Evolutionary conservation across 2,113 vertebrate species (phyloP).

Genomic region (Xiphophorus couchianus): DNA sequence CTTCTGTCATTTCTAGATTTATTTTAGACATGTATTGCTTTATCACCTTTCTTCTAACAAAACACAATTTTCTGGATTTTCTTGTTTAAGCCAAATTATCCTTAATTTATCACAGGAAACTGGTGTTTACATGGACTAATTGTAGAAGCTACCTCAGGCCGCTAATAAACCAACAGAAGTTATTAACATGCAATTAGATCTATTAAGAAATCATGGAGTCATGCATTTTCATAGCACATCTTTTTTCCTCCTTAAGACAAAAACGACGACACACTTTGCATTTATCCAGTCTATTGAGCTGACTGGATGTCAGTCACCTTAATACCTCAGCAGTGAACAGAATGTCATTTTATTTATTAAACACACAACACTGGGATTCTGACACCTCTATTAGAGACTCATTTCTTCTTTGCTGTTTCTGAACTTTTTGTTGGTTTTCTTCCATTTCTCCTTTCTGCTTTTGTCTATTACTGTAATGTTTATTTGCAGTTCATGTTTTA

Average conservation of each 20-base stretch:
- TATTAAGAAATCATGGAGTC: conserved; percentile 66
- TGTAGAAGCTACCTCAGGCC: background rate
- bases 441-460: background rate
- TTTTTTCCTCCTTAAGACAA: background rate
- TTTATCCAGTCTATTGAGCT: background rate
- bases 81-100: conserved; percentile 25
- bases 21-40: too few species aligned
- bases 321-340: too few species aligned
- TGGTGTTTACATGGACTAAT: conserved; percentile 55
- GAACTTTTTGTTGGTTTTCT: background rate
- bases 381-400: background rate
- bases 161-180: conserved; percentile 41
- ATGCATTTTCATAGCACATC: conserved; percentile 29
- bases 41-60: too few species aligned
- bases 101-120: conserved; percentile 45
- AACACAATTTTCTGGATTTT: too few species aligned
- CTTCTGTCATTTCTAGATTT: too few species aligned
- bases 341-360: background rate
- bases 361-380: conserved; percentile 5
- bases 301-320: too few species aligned
- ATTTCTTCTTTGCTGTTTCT: background rate
- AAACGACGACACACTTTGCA: background rate
- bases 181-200: conserved; percentile 72
- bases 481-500: background rate
- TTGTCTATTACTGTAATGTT: background rate